A percentile compares a stretch with the other conserved stretches of the same genome.
Evolutionary conservation across 1,140 invertebrate genomes (phyloP).

Genomic region (Ceratosolen fusciceps): DNA sequence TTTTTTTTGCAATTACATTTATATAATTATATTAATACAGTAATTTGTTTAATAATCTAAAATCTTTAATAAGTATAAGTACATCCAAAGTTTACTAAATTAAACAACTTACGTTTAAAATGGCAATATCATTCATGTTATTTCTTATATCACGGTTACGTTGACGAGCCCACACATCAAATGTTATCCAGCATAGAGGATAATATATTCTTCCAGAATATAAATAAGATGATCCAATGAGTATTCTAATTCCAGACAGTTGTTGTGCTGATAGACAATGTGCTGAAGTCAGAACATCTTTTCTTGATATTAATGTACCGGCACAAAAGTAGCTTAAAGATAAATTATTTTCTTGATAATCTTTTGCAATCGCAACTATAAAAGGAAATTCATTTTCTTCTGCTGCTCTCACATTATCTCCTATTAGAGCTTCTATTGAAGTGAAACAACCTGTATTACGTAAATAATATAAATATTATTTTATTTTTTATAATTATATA

Average conservation of each 20-base stretch:
- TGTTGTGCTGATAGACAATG: not conserved
- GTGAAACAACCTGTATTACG: not conserved
- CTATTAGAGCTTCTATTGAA: not conserved
- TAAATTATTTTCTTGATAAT: not conserved
- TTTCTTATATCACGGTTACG: not conserved
- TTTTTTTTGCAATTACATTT: no score
- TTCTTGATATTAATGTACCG: not conserved
- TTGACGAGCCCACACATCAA: not conserved
- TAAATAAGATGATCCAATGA: not conserved
- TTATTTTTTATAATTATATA: no score
- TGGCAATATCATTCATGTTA: not conserved
- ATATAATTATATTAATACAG: no score
- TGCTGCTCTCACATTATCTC: not conserved
- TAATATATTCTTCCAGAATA: not conserved
- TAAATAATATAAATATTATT: no score
- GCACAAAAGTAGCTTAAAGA: not conserved
- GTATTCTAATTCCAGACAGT: not conserved
- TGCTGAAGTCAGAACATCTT: not conserved
- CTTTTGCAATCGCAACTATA: not conserved
- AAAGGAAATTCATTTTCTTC: not conserved
- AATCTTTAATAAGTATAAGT: no score
- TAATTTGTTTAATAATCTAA: no score
- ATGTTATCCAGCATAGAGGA: not conserved
- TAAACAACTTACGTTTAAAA: not conserved
- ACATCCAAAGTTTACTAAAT: no score